Conservation (phyloP, 2,113 vertebrate genomes). For the Emydocephalus ijimae region DNA sequence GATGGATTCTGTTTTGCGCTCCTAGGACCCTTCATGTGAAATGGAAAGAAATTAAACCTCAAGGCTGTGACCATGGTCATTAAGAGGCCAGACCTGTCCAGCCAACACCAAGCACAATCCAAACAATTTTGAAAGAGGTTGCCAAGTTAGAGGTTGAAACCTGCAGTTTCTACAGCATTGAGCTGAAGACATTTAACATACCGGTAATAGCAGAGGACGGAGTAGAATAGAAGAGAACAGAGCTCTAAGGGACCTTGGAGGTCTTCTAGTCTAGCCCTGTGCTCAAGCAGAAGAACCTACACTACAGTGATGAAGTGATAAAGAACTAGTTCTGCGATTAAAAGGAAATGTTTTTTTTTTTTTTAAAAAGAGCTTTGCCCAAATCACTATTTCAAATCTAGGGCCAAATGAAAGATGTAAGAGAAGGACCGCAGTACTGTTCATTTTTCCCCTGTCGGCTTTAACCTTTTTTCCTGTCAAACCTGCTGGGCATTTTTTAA, state of each 20-base stretch:
- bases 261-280: no score
- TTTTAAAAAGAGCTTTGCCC: not conserved
- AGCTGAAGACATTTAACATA: not conserved
- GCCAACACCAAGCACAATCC: not conserved
- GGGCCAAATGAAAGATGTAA: not conserved
- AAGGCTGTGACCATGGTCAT: not conserved
- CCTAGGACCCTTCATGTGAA: not conserved
- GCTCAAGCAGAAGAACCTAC: no score
- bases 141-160: not conserved
- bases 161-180: not conserved
- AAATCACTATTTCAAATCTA: not conserved
- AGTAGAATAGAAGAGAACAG: no score
- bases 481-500: not conserved
- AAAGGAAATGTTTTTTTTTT: not conserved
- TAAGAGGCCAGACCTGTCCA: not conserved
- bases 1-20: not conserved
- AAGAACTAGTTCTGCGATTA: not conserved
- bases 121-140: not conserved
- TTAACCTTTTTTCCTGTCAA: not conserved
- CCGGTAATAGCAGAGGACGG: not conserved
- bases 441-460: not conserved
- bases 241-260: no score
- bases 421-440: not conserved
- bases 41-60: not conserved
- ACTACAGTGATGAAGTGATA: no score